Percentiles rank a stretch among this genome's conserved stretches.
Conservation (phyloP, 2,113 vertebrate species). For the Chiloscyllium plagiosum region DNA sequence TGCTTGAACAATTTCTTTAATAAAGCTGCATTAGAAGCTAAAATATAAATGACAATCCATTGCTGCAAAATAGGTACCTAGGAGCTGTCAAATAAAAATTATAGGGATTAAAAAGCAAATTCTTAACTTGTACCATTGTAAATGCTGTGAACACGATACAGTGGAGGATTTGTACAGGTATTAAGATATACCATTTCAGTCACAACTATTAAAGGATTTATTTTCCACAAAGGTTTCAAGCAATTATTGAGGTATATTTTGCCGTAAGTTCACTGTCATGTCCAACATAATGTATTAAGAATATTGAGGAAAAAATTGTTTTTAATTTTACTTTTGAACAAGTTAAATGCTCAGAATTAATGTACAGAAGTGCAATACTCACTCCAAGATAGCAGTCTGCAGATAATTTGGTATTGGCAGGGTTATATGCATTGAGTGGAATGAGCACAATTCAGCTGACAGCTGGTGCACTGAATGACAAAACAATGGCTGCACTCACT, state of each 20-base stretch:
- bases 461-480: slow-evolving; percentile 19
- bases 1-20: background rate
- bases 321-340: background rate
- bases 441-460: slow-evolving; percentile 13
- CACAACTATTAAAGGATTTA: background rate
- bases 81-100: background rate
- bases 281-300: background rate
- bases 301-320: background rate
- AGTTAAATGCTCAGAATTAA: background rate
- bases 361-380: background rate
- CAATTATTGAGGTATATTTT: background rate
- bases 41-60: background rate
- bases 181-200: background rate
- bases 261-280: background rate
- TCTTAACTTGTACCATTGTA: background rate
- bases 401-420: background rate
- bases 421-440: background rate
- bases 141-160: background rate
- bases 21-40: background rate
- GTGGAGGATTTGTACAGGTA: background rate
- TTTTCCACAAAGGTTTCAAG: background rate
- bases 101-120: background rate
- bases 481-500: slow-evolving; percentile 22
- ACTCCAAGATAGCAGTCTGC: too few species aligned
- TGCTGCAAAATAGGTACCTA: background rate